Percentiles rank a stretch among this genome's conserved stretches.
Evolutionary conservation across 2,113 vertebrate genomes (phyloP).

Genomic region (Scomber scombrus): DNA sequence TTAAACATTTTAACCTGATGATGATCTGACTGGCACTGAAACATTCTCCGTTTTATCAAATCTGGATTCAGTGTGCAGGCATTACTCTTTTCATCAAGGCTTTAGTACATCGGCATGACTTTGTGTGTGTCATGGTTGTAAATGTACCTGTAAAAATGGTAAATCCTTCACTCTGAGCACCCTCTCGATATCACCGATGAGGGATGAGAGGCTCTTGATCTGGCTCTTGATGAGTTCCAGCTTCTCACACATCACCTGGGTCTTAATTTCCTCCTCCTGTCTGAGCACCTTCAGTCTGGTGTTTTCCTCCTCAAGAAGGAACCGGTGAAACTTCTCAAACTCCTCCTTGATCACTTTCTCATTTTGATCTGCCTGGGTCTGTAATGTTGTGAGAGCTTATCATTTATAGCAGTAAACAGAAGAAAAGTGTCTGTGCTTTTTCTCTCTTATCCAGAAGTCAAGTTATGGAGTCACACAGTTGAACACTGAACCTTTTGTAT

Average conservation of each 20-base stretch:
- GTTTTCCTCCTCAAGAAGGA: slow-evolving; percentile 73
- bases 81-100: neutral
- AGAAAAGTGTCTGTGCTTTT: neutral
- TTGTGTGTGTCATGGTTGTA: neutral
- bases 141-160: slow-evolving; percentile 73
- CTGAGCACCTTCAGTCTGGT: slow-evolving; percentile 59
- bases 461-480: neutral
- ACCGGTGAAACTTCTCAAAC: slow-evolving; percentile 74
- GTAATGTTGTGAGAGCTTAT: neutral
- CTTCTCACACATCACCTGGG: slow-evolving; percentile 63
- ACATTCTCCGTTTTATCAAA: no score
- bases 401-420: neutral
- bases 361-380: slow-evolving; percentile 68
- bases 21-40: no score
- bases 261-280: slow-evolving; percentile 72
- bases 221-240: slow-evolving; percentile 60
- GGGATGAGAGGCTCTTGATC: slow-evolving; percentile 57
- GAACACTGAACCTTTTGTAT: no score
- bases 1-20: neutral
- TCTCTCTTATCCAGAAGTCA: neutral
- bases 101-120: neutral
- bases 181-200: slow-evolving; percentile 52
- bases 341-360: slow-evolving; percentile 72
- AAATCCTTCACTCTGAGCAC: slow-evolving; percentile 52
- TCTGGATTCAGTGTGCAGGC: neutral